Evolutionary conservation across 2,888 invertebrate species (phyloP), one percentile per base, ranked within the genome.

Genomic region (Nymphalis polychloros): DNA sequence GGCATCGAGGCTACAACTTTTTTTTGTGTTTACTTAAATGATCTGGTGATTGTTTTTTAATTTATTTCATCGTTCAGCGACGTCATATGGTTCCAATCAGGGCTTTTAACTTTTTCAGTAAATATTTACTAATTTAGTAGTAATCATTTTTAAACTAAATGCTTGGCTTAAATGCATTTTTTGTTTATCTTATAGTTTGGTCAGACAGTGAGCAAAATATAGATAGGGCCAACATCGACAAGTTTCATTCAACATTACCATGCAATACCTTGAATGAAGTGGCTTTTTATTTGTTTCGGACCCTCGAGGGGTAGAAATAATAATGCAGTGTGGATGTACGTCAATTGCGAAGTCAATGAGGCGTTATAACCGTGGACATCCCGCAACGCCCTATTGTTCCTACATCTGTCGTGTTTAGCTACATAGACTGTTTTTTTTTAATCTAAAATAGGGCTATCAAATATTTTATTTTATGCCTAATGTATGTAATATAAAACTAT

Each of bases 81-180:
- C 84, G 90, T 90, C 92, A 92, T 92, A 85, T 92, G 92, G 88
- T 90, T 92, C 87, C 90, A 92, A 92, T 92, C 92, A 90, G 83
- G 77, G 84, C 85, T 86, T 89, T 89, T 86, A 84, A 82, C 80
- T 87, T 88, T 89, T 89, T 86, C 76, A 71, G 81, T 84, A 80
- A 78, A 80, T 82, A 81, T 82, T 81, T 79, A 71, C 75, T 68
- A 77, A 77, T 78, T 77, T 57, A 67, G 55, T 49, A 59, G 48
- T 48, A 46, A 62, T 64, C 55, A 59, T 70, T 69, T 70, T 20
- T 62, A 6, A 53, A 27, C 8, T 57, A n/a, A 1, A 1, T 57
- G 35, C n/a, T 35, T 27, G 57, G 1, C 13, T 27, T 31, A 27
- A 1, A 6, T 52, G 16, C 2, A 10, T 10, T 19, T n/a, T 50